Percentiles rank a stretch among this genome's conserved stretches.
phyloP scores from a whole-genome alignment of 2,888 invertebrate species.

The Microdon myrmicae region DNA sequence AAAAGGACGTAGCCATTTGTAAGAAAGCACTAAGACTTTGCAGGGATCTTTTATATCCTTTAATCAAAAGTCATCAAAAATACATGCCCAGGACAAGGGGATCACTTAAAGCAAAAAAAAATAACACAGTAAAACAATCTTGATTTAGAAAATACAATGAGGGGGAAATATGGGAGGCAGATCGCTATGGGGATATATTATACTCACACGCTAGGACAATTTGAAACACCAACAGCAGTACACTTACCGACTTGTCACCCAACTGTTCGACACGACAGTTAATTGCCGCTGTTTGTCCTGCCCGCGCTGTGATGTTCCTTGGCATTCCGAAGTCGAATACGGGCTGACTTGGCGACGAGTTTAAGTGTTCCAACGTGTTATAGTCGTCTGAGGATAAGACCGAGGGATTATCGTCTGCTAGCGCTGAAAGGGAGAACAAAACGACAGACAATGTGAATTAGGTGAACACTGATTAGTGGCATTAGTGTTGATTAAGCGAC shows the following conservation, averaged over 20 bases:
- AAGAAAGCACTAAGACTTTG: conserved; percentile 16
- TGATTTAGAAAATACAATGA: too few relatives aligned
- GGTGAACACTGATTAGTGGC: conserved; percentile 15
- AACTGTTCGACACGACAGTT: conserved; percentile 89
- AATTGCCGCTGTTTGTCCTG: conserved; percentile 87
- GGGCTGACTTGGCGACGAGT: conserved; percentile 67
- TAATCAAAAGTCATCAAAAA: conserved; percentile 41
- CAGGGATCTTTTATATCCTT: conserved; percentile 29
- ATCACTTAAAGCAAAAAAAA: conserved; percentile 4
- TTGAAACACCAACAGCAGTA: background rate
- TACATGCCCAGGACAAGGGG: conserved; percentile 53
- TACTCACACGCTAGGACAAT: too few relatives aligned
- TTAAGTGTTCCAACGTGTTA: conserved; percentile 39
- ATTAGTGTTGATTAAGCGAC: conserved; percentile 24
- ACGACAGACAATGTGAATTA: conserved; percentile 10
- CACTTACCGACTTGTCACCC: conserved; percentile 84
- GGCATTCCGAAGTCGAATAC: conserved; percentile 88
- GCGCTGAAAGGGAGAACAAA: conserved; percentile 25
- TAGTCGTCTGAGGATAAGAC: conserved; percentile 45
- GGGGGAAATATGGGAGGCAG: too few relatives aligned
- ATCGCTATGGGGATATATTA: too few relatives aligned
- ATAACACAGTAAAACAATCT: too few relatives aligned
- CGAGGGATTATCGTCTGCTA: conserved; percentile 44
- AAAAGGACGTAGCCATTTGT: too few relatives aligned
- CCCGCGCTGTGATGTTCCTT: conserved; percentile 85